Evolutionary conservation across 2,888 invertebrate genomes (phyloP), one percentile per base, ranked within the genome.

Genomic region (Lycia hirtaria): DNA sequence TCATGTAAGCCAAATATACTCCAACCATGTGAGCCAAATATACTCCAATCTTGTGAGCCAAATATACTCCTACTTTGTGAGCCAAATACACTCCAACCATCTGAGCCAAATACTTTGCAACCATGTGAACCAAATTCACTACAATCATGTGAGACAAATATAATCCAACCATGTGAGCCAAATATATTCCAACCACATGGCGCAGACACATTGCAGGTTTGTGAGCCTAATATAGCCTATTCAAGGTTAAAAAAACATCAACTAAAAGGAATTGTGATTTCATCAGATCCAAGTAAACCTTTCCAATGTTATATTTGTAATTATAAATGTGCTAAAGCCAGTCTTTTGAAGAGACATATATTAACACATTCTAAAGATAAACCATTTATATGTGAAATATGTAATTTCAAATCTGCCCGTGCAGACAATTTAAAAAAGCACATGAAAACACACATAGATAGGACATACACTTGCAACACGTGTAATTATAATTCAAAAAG

Each of bases 291-390:
- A 1, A 10, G 20, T 6, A 47, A 47, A 24, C 35, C 47, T 2
- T 47, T 22, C 4, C 22, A 47, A 26, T 47, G 47, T 4, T 14
- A 24, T 15, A 12, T 35, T 17, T 47, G 47, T 17, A 24, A 7
- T 17, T 47, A 35, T 4, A 47, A 35, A 35, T 47, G 35, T 26
- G 17, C 17, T 3, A 47, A 47, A 47, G 47, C 35, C 1, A 35
- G 47, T 28, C 47, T 54, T 0, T 30, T 62, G 9, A 49, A 28
- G 19, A 38, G 41, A 20, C 62, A 62, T 10, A 37, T 30, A 28
- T 17, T 17, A 12, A 56, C n/a, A 2, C 60, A 63, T 9, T 40
- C 54, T 0, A 28, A 47, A 10, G 44, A 40, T 15, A 63, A 37
- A 24, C 45, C 56, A 6, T 53, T 15, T 32, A 35, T 6, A 0